Base-by-base conservation (phyloP, 2,888 invertebrate species). In the Noctua comes region DNA sequence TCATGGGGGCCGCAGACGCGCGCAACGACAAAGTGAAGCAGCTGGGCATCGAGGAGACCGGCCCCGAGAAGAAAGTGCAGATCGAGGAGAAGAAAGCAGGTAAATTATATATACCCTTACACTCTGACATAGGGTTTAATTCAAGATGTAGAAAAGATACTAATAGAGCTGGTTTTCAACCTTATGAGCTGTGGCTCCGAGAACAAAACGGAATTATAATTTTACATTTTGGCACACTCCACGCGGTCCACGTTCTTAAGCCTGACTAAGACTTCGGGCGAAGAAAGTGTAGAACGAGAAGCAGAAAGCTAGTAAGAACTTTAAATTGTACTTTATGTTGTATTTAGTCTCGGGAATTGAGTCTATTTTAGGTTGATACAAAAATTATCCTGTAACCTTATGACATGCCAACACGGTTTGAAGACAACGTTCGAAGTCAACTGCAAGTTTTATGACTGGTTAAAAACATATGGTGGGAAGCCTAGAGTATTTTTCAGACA, bases 21-120 rank as follows among this genome's bases (percentile, higher is more conserved):
- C 97, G 99, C 80, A 98, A 98, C 46, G 98, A 99, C 92, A 99
- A 99, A 95, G 99, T 99, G 98, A 98, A 99, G 91, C 99, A 99
- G 66, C 98, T 99, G 97, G 99, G 99, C 81, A 99, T 99, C 88
- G 99, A 99, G 93, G 98, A 98, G 91, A 97, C 97, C 71, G 97
- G 97, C 0, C 97, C 97, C 0, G 98, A 97, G 88, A 97, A 98
- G 91, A 97, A 97, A 87, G 97, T 97, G 27, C 97, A 97, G 88
- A 97, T 97, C 86, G 98, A 98, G 89, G 97, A 98, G 92, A 98
- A 98, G 93, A 98, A 98, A 90, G 98, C 98, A 95, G 98, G 98
- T 97, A 66, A 82, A 40, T 51, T 84, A 21, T 54, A 36, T 84
- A 21, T 54, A 36, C 48, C 21, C 69, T 48, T 13, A 13, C 0